Percentiles rank a stretch among this genome's conserved stretches.
These are phyloP conservation scores for Sebastolobus altivelis DNA, from an alignment of 2,797 vertebrate genomes.

Conservation along the genomic window DNA sequence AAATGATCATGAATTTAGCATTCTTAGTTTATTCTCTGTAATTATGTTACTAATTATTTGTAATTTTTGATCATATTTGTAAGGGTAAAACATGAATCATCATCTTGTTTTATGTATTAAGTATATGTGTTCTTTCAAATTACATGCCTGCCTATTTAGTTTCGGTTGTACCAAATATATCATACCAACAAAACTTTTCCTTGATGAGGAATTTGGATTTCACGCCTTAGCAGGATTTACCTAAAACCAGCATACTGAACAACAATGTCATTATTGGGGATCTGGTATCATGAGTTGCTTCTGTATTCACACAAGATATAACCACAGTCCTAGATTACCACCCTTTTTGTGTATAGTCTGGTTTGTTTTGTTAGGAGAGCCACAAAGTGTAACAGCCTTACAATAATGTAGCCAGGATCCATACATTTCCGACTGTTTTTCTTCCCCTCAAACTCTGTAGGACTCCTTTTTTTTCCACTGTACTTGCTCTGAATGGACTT, in stretches of 20 bases:
- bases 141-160: slow-evolving; percentile 57
- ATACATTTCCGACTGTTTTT: slow-evolving; percentile 5
- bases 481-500: slow-evolving; percentile 37
- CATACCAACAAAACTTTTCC: slow-evolving; percentile 49
- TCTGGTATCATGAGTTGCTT: slow-evolving; percentile 26
- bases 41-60: slow-evolving; percentile 77
- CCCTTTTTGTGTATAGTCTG: slow-evolving; percentile 31
- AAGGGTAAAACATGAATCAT: slow-evolving; percentile 68
- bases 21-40: slow-evolving; percentile 66
- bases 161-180: slow-evolving; percentile 70
- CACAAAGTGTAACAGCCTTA: slow-evolving; percentile 45
- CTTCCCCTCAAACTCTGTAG: slow-evolving; percentile 1
- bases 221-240: slow-evolving; percentile 30
- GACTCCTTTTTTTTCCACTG: slow-evolving; percentile 18
- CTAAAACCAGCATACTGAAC: slow-evolving; percentile 46
- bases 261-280: slow-evolving; percentile 44
- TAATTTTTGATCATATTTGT: slow-evolving; percentile 75
- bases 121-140: slow-evolving; percentile 60
- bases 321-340: slow-evolving; percentile 20
- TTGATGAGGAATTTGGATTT: slow-evolving; percentile 54
- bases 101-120: slow-evolving; percentile 64
- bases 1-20: slow-evolving; percentile 56
- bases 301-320: slow-evolving; percentile 41
- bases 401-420: slow-evolving; percentile 23
- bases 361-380: slow-evolving; percentile 34